A percentile compares a stretch with the other conserved stretches of the same genome.
Evolutionary conservation across 2,113 vertebrate genomes (phyloP).

Genomic region (Psilopogon haemacephalus): DNA sequence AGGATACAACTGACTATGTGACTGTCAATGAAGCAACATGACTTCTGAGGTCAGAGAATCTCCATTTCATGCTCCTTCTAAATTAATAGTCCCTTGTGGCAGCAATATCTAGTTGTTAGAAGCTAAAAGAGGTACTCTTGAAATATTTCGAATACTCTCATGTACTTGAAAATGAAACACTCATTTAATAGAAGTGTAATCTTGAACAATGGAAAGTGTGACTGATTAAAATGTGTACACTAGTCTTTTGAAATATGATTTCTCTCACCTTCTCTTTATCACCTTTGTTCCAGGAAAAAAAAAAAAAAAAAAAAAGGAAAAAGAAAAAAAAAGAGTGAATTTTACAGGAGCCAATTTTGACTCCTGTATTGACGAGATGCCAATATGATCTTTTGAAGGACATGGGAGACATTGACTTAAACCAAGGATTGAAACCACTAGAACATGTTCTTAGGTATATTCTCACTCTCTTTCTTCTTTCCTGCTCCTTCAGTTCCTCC

Average conservation of each 20-base stretch:
- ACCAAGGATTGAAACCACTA: constrained; percentile 49
- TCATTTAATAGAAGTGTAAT: constrained; percentile 53
- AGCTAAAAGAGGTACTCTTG: constrained; percentile 44
- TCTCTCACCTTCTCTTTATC: background rate
- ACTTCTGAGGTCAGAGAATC: background rate
- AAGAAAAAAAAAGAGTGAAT: background rate
- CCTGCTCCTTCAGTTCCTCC: constrained; percentile 13
- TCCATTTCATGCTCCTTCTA: constrained; percentile 4
- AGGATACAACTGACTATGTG: background rate
- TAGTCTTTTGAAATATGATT: constrained; percentile 9
- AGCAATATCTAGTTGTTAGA: constrained; percentile 64
- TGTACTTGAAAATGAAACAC: constrained; percentile 65
- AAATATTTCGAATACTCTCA: constrained; percentile 72
- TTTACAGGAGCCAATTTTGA: too few relatives aligned
- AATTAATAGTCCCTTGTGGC: constrained; percentile 63
- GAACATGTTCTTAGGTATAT: constrained; percentile 19
- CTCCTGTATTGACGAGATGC: constrained; percentile 4
- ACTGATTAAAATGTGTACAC: background rate
- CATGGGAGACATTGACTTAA: constrained; percentile 27
- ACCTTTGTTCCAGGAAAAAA: background rate
- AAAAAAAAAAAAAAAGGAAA: too few relatives aligned
- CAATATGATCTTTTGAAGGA: constrained; percentile 42
- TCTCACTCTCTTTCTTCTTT: background rate
- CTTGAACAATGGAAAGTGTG: constrained; percentile 16
- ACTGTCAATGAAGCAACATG: background rate